A percentile compares a stretch with the other conserved stretches of the same genome.
phyloP scores from a whole-genome alignment of 92 coral and sea anemone genomes.

The Phenganax stokvisi region DNA sequence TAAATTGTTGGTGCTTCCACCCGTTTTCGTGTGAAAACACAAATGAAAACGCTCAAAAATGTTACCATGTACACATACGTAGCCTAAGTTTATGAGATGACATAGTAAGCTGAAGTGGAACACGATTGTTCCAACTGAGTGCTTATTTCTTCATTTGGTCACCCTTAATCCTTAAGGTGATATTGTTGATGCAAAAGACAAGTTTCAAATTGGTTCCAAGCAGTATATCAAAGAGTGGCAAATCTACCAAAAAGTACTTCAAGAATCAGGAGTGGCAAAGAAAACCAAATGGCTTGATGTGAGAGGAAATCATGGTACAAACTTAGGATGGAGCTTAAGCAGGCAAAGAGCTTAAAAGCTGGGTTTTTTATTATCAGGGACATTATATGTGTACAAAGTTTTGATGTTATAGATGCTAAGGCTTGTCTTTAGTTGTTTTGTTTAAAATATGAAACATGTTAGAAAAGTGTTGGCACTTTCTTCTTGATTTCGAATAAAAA shows the following conservation, averaged over 20 bases:
- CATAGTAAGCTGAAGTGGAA: neutral
- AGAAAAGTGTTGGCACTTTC: too few species aligned
- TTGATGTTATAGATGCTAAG: too few species aligned
- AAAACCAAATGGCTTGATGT: conserved; percentile 89
- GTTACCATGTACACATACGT: too few species aligned
- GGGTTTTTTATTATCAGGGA: too few species aligned
- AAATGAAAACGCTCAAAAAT: neutral
- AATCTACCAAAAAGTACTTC: conserved; percentile 58
- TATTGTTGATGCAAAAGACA: conserved; percentile 91
- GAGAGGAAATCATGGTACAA: conserved; percentile 85
- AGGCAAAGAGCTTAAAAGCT: too few species aligned
- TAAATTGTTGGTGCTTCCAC: neutral
- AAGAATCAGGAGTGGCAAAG: conserved; percentile 59
- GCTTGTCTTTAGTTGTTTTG: too few species aligned
- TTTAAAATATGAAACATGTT: too few species aligned
- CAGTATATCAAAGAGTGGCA: conserved; percentile 92
- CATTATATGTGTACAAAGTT: too few species aligned
- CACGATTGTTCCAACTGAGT: neutral
- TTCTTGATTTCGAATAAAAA: too few species aligned
- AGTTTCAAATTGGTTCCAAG: conserved; percentile 58
- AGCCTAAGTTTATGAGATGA: neutral
- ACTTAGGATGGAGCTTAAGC: too few species aligned
- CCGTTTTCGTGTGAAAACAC: neutral
- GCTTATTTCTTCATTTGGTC: neutral
- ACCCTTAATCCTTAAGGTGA: conserved; percentile 52